phyloP scores from a whole-genome alignment of 1,140 invertebrate genomes.

The Papilio dardanus region DNA sequence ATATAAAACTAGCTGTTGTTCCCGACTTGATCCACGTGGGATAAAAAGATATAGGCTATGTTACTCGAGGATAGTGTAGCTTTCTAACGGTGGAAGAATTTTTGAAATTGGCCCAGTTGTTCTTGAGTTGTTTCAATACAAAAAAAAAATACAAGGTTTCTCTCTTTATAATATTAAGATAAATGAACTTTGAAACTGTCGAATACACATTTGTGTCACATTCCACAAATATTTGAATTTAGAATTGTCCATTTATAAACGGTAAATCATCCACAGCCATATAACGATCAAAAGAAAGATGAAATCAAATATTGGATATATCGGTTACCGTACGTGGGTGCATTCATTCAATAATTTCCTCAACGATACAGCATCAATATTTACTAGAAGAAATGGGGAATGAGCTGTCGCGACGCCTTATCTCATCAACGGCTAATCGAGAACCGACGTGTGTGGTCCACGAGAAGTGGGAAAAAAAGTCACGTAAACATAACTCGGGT shows the following conservation, averaged over 20 bases:
- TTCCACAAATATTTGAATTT: constrained; percentile 7
- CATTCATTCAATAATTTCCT: constrained; percentile 27
- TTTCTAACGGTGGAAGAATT: no score
- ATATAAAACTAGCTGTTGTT: no score
- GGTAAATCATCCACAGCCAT: constrained; percentile 8
- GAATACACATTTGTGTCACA: not conserved
- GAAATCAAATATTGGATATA: constrained; percentile 19
- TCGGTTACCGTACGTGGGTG: constrained; percentile 21
- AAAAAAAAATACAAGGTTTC: no score
- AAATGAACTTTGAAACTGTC: not conserved
- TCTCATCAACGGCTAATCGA: constrained; percentile 49
- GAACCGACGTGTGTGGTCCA: constrained; percentile 64
- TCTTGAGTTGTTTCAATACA: no score
- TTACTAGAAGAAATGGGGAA: constrained; percentile 20
- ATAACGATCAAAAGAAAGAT: constrained; percentile 21
- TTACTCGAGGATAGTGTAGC: no score
- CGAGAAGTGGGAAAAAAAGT: constrained; percentile 47
- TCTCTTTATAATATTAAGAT: no score
- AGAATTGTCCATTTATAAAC: not conserved
- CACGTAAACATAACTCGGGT: constrained; percentile 41
- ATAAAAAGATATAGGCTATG: no score
- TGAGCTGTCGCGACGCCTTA: not conserved
- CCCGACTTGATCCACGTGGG: no score
- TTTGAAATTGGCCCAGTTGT: no score
- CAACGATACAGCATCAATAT: not conserved